These are phyloP conservation scores for Ganaspis brasiliensis DNA, from an alignment of 2,888 invertebrate species.

Conservation along the genomic window DNA sequence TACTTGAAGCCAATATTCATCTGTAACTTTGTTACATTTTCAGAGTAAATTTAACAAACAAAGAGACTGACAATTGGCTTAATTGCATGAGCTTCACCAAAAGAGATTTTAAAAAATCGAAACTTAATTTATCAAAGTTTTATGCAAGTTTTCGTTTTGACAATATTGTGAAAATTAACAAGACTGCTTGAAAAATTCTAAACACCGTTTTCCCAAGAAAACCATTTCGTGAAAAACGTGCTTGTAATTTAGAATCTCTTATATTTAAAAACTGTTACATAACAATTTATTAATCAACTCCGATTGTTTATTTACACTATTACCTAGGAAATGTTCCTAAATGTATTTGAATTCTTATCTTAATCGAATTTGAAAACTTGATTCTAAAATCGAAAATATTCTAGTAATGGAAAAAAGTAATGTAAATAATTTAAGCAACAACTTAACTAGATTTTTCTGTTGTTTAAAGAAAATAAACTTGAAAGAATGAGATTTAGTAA, in stretches of 20 bases:
- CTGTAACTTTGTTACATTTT: constrained; percentile 24
- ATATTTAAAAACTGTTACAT: too few relatives aligned
- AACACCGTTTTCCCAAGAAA: not conserved
- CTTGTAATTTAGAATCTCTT: too few relatives aligned
- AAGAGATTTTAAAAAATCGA: not conserved
- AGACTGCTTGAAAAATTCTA: constrained; percentile 15
- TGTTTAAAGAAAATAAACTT: not conserved
- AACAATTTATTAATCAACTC: too few relatives aligned
- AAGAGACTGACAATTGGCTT: constrained; percentile 38
- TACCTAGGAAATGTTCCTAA: too few relatives aligned
- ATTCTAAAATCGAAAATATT: not conserved
- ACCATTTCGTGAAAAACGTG: too few relatives aligned
- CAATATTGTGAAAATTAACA: constrained; percentile 5
- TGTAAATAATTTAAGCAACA: constrained; percentile 21
- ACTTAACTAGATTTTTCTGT: not conserved
- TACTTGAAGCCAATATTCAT: not conserved
- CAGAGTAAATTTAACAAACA: constrained; percentile 31
- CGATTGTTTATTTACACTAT: too few relatives aligned
- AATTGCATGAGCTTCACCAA: constrained; percentile 10
- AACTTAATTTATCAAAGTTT: not conserved
- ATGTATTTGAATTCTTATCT: too few relatives aligned
- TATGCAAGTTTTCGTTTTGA: not conserved
- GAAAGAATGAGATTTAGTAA: constrained; percentile 51
- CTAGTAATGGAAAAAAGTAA: not conserved
- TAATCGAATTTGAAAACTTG: not conserved